Conservation (phyloP, 2,888 invertebrate genomes). For the Theretra japonica region DNA sequence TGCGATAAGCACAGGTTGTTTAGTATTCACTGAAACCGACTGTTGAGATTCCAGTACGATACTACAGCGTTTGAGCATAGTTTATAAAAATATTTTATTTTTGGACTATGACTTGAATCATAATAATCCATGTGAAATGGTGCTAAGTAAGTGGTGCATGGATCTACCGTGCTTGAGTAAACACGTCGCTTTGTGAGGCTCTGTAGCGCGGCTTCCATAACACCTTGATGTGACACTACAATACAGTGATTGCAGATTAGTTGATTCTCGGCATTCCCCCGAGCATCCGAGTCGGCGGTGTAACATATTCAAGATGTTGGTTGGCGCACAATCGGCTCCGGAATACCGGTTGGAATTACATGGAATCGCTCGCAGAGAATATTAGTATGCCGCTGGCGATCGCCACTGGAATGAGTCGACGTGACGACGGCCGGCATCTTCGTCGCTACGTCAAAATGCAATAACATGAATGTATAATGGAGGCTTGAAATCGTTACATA, state of each 20-base stretch:
- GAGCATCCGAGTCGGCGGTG: slow-evolving; percentile 36
- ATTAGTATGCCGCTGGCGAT: slow-evolving; percentile 79
- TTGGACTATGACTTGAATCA: neutral
- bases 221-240: slow-evolving; percentile 5
- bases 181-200: neutral
- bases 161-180: neutral
- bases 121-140: neutral
- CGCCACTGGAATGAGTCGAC: slow-evolving; percentile 79
- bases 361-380: slow-evolving; percentile 73
- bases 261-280: neutral
- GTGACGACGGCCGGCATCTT: slow-evolving; percentile 68
- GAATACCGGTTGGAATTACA: slow-evolving; percentile 75
- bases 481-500: slow-evolving; percentile 40
- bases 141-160: neutral
- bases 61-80: slow-evolving; percentile 57
- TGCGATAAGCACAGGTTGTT: slow-evolving; percentile 83
- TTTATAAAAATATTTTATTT: no score
- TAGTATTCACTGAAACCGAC: slow-evolving; percentile 71
- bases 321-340: slow-evolving; percentile 65
- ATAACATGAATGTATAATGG: slow-evolving; percentile 44
- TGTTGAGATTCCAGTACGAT: slow-evolving; percentile 69
- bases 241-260: neutral
- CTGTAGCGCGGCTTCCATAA: neutral
- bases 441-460: slow-evolving; percentile 72
- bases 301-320: slow-evolving; percentile 80